Base-by-base conservation (phyloP, 1,140 invertebrate species). In the Agraylea sexmaculata region DNA sequence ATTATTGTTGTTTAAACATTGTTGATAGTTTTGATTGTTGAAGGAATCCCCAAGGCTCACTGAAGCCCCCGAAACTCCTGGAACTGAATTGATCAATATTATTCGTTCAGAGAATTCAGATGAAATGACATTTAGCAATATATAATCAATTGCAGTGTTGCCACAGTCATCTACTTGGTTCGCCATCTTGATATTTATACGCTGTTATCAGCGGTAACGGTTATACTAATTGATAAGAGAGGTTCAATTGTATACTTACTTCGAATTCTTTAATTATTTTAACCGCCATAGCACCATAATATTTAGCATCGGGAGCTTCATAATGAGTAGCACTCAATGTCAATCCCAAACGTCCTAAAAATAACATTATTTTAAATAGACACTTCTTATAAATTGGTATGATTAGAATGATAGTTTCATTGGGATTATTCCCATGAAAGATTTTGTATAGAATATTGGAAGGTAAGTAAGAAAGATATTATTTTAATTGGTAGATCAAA, bases 291-390 rank as follows among this genome's bases (percentile, higher is more conserved):
- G 57, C 46, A 55, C 76, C 69, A 30, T 66, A 64, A 0, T 42
- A 40, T 0, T 59, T 59, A 28, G 65, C 54, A 0, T 55, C 59
- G 19, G 64, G 45, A 0, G 73, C 65, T 36, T 68, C 64, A 17
- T 62, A 65, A 69, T 70, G 77, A 3, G 62, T 64, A 0, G 60
- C 53, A 47, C 68, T 65, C 12, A 72, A 46, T 1, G 66, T 66
- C 6, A 78, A 73, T 33, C 74, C 74, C 12, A 75, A n/a, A n/a
- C n/a, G n/a, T n/a, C n/a, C n/a, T n/a, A n/a, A n/a, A n/a, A n/a
- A n/a, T n/a, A n/a, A n/a, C n/a, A n/a, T n/a, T n/a, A n/a, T n/a
- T n/a, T n/a, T n/a, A n/a, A n/a, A n/a, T n/a, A n/a, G n/a, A n/a
- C n/a, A n/a, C n/a, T n/a, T n/a, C n/a, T n/a, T n/a, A n/a, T n/a